phyloP scores from a whole-genome alignment of 1,140 invertebrate genomes.

The Tetranychus urticae region DNA sequence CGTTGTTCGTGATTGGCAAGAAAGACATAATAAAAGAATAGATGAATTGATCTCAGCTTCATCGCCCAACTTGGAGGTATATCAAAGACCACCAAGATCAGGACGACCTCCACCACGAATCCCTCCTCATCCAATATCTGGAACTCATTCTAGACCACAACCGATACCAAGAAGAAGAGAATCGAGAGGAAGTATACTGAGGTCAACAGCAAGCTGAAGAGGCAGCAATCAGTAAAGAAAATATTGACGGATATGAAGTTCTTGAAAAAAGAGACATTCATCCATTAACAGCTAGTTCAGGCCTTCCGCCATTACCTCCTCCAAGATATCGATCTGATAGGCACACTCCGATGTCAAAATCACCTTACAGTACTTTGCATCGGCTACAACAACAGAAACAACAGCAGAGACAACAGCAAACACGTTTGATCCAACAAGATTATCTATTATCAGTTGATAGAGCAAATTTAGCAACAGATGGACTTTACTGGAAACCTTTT shows the following conservation, averaged over 20 bases:
- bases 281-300: background rate
- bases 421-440: background rate
- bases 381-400: background rate
- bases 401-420: no score
- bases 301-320: background rate
- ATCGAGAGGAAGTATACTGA: background rate
- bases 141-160: no score
- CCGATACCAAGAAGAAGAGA: background rate
- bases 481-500: constrained; percentile 6
- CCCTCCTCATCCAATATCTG: background rate
- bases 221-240: background rate
- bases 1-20: background rate
- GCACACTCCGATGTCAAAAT: background rate
- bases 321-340: background rate
- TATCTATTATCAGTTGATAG: background rate
- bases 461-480: background rate
- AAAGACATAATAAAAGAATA: background rate
- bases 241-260: no score
- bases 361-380: background rate
- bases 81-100: background rate
- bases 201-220: background rate
- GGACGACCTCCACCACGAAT: background rate
- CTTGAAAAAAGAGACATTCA: background rate
- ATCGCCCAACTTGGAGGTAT: background rate
- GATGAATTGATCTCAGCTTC: background rate